Evolutionary conservation across 2,888 invertebrate species (phyloP).

Genomic region (Imbricaverruca yamaguchii): DNA sequence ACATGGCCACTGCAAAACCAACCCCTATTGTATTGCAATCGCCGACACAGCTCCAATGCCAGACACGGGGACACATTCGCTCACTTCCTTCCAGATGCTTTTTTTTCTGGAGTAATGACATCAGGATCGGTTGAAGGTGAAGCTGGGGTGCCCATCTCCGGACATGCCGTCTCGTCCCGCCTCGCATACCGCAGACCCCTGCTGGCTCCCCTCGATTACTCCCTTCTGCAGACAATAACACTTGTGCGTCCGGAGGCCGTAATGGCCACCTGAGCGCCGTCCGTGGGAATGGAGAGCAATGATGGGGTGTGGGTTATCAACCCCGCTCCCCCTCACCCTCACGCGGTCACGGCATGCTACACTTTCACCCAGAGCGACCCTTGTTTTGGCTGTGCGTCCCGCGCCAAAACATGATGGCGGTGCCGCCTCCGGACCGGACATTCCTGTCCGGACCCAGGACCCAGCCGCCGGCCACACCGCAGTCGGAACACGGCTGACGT

Average conservation of each 20-base stretch:
- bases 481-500: neutral
- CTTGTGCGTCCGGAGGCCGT: neutral
- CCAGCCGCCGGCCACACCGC: neutral
- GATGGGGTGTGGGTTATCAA: neutral
- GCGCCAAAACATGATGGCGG: neutral
- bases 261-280: conserved; percentile 11
- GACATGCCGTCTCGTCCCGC: too few species aligned
- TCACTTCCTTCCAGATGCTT: too few species aligned
- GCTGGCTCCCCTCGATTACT: neutral
- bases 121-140: too few species aligned
- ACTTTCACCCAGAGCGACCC: neutral
- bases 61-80: too few species aligned
- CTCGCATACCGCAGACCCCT: neutral
- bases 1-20: too few species aligned
- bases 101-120: too few species aligned
- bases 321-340: neutral
- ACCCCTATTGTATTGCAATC: too few species aligned
- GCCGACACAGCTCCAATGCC: too few species aligned
- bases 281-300: neutral
- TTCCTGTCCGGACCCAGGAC: too few species aligned
- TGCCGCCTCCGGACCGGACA: neutral
- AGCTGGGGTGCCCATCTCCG: too few species aligned
- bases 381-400: neutral
- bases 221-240: neutral
- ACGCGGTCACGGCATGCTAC: neutral